Percentiles rank a stretch among this genome's conserved stretches.
phyloP scores from a whole-genome alignment of 2,113 vertebrate species.

The Prunella himalayana region DNA sequence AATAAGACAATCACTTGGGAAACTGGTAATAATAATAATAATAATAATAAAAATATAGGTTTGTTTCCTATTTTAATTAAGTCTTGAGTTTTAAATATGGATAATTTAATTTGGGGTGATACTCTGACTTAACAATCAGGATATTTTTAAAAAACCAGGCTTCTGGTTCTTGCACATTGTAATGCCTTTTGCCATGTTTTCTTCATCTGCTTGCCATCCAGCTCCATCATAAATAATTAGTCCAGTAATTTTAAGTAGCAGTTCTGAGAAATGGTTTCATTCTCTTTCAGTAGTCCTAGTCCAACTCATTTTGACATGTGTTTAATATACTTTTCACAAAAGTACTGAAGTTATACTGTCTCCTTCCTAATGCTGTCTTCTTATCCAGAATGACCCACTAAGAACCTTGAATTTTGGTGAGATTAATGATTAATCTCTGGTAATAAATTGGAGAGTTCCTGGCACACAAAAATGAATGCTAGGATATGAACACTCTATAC shows the following conservation, averaged over 20 bases:
- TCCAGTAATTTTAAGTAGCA: background rate
- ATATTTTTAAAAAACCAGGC: background rate
- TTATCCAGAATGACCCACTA: background rate
- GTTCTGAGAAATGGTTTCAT: background rate
- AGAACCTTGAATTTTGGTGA: background rate
- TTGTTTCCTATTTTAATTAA: background rate
- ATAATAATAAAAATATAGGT: background rate
- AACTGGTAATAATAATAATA: background rate
- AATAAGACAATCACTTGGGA: background rate
- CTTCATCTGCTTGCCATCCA: background rate
- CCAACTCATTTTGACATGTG: background rate
- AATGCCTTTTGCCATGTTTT: background rate
- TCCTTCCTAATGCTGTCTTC: background rate
- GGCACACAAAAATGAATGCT: background rate
- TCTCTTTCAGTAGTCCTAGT: background rate
- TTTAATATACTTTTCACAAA: background rate
- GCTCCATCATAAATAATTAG: background rate
- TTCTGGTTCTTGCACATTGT: background rate
- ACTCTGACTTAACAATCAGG: background rate
- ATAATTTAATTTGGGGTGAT: background rate
- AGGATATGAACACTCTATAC: background rate
- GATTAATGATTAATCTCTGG: background rate
- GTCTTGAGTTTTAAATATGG: background rate
- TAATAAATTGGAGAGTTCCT: background rate
- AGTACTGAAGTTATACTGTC: background rate